Evolutionary conservation across 2,113 vertebrate genomes (phyloP).

Genomic region (Brachyistius frenatus): DNA sequence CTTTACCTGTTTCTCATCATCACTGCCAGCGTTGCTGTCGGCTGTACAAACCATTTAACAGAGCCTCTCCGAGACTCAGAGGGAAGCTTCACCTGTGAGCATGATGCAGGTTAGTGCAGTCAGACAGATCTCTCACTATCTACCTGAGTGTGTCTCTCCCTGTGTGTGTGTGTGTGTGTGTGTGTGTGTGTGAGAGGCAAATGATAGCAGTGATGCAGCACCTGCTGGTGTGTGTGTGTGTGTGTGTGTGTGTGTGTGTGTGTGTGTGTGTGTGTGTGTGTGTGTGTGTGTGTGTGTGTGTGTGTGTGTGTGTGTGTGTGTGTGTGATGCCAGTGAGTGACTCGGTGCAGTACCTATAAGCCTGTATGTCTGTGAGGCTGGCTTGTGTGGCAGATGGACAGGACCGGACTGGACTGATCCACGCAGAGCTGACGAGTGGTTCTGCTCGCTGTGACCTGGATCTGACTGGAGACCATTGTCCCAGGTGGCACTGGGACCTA

Average conservation of each 20-base stretch:
- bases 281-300: constrained; percentile 22
- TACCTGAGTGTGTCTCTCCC: constrained; percentile 33
- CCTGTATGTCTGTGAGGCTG: constrained; percentile 56
- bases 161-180: constrained; percentile 25
- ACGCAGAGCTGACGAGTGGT: constrained; percentile 64
- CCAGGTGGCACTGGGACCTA: constrained; percentile 86
- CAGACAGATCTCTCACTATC: constrained; percentile 31
- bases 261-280: constrained; percentile 26
- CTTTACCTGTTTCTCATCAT: constrained; percentile 62
- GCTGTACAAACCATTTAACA: constrained; percentile 26
- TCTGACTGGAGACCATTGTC: constrained; percentile 83
- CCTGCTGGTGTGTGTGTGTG: constrained; percentile 49
- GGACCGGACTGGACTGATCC: constrained; percentile 57
- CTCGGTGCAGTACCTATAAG: constrained; percentile 45
- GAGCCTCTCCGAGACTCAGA: constrained; percentile 49
- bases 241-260: constrained; percentile 42
- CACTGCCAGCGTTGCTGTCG: constrained; percentile 45
- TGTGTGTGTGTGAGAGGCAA: constrained; percentile 33
- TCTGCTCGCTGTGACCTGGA: constrained; percentile 82
- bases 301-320: constrained; percentile 18
- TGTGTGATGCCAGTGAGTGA: constrained; percentile 52
- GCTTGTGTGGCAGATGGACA: constrained; percentile 62
- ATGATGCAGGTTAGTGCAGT: constrained; percentile 54
- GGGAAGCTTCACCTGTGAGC: constrained; percentile 64
- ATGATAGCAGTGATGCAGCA: constrained; percentile 65